A percentile compares a stretch with the other conserved stretches of the same genome.
phyloP scores from a whole-genome alignment of 2,888 invertebrate genomes.

The Cetonia aurata region DNA sequence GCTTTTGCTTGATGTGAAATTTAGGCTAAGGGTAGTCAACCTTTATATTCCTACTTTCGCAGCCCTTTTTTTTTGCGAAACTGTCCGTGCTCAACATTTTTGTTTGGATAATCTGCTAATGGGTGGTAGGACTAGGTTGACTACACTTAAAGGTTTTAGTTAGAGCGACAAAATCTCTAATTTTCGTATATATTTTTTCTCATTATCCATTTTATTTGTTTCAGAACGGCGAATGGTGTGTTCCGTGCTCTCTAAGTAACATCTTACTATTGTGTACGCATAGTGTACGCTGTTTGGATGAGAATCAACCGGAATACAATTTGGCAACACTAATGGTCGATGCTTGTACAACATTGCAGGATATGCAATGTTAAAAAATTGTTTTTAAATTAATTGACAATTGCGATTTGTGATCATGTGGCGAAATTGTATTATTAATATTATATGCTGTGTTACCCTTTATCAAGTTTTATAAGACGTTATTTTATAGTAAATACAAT shows the following conservation, averaged over 20 bases:
- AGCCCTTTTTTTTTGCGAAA: too few species aligned
- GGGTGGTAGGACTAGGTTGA: too few species aligned
- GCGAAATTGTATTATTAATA: not conserved
- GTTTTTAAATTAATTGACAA: not conserved
- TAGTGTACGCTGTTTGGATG: constrained; percentile 64
- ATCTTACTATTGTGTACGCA: constrained; percentile 65
- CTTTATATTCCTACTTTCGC: too few species aligned
- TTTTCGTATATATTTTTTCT: not conserved
- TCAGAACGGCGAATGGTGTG: constrained; percentile 64
- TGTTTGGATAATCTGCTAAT: too few species aligned
- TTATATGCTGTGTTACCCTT: constrained; percentile 18
- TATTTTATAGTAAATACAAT: constrained; percentile 32
- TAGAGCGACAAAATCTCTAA: not conserved
- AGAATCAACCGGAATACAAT: constrained; percentile 64
- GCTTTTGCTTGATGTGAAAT: constrained; percentile 42
- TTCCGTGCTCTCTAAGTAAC: constrained; percentile 58
- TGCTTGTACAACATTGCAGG: constrained; percentile 64
- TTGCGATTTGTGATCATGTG: constrained; percentile 23
- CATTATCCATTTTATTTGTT: constrained; percentile 45
- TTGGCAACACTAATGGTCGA: constrained; percentile 69
- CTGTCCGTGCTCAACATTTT: too few species aligned
- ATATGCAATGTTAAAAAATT: constrained; percentile 50
- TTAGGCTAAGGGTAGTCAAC: too few species aligned
- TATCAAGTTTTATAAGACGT: constrained; percentile 35
- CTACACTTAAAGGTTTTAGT: constrained; percentile 1